Base-by-base conservation (phyloP, 2,113 vertebrate genomes). In the Periophthalmus modestus region DNA sequence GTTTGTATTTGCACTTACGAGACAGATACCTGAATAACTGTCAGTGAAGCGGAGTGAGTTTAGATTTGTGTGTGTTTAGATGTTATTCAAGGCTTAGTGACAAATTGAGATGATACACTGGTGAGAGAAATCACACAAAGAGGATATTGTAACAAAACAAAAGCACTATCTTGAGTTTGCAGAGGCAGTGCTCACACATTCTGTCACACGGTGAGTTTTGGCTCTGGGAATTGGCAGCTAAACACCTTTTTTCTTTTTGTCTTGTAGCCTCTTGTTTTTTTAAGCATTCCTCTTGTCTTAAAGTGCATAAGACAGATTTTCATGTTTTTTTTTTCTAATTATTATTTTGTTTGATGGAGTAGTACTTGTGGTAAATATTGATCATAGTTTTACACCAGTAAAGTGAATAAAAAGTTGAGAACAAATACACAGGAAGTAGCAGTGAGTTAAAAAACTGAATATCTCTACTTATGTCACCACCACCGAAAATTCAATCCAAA, bases 11-110 rank as follows among this genome's bases (percentile, higher is more conserved):
- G 57, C 57, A 59, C 57, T 23, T 58, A 19, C 2, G 1, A 24
- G 23, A 43, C 57, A 59, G n/a, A 24, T 21, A 58, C 21, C 57
- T 28, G 57, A 28, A 24, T 59, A 59, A 28, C 55, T 58, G 55
- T 13, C 57, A 52, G 50, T 59, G 55, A 13, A 57, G 21, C 12
- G 21, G 23, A 61, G 24, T 33, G 58, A 33, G 23, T 33, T 34
- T 34, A 62, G 5, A 62, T 59, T 59, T 34, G 28, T 9, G 28
- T 34, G 58, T 62, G 28, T 34, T 62, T 62, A 16, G 28, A 62
- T 62, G 59, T 34, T 62, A 62, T 62, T 62, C 59, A 62, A 62
- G 5, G 59, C 59, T 62, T 28, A 62, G 28, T 62, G 59, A 62
- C 59, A 62, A 62, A 34, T 62, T 62, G 28, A 62, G 24, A 62